Base-by-base conservation (phyloP, 2,888 invertebrate species). In the Volucella inflata region DNA sequence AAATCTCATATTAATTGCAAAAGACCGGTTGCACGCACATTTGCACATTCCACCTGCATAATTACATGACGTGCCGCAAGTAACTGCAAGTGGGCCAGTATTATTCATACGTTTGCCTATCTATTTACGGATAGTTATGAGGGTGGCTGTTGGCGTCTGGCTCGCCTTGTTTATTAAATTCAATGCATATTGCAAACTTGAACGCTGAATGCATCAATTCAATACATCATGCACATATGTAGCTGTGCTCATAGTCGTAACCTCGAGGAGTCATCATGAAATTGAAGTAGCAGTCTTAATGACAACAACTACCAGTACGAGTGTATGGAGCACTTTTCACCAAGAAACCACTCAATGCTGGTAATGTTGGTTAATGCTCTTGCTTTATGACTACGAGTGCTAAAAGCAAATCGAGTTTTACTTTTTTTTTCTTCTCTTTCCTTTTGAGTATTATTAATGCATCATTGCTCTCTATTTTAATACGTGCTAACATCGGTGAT, bases 11-110 rank as follows among this genome's bases (percentile, higher is more conserved):
- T 51, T 36, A 48, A 21, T 67, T 76, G 40, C 38, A 36, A 59
- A 65, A 53, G 44, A 65, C 44, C 51, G n/a, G 65, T 50, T 44
- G 30, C 46, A 71, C 40, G 48, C 48, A 30, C 14, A 72, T 46
- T 16, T 46, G n/a, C 40, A 70, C 60, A 77, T 77, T 60, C 40
- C 70, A 36, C 10, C 14, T 10, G 17, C 14, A 48, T 55, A 77
- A 70, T 70, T 70, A 62, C 48, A 11, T 53, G 55, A 38, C n/a
- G 48, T 62, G 77, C 68, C 53, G 36, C 77, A 70, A 62, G 70
- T 62, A 21, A 48, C 62, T 55, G 40, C 51, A 53, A 62, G 77
- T 77, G 62, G 70, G 48, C 77, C 77, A 70, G 55, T 70, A 48
- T 70, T 38, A 53, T 46, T 70, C 48, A 48, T 70, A 17, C 36